Percentiles rank a stretch among this genome's conserved stretches.
phyloP scores from a whole-genome alignment of 2,888 invertebrate species.

The Nebria brevicollis region DNA sequence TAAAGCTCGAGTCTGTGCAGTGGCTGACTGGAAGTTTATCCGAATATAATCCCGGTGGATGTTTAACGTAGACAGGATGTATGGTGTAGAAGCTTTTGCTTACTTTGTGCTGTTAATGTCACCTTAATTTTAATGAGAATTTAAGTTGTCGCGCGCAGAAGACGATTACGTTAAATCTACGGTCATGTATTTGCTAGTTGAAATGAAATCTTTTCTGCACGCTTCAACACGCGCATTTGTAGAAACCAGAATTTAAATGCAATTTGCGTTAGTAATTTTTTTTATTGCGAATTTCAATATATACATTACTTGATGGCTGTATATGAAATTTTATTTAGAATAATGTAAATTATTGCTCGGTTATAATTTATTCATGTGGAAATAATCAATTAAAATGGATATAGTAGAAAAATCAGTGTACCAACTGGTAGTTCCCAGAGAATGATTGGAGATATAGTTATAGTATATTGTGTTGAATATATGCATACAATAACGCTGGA shows the following conservation, averaged over 20 bases:
- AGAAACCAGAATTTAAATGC: no score
- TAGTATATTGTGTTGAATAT: background rate
- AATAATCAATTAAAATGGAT: background rate
- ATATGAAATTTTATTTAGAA: background rate
- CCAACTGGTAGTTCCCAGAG: background rate
- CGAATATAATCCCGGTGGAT: no score
- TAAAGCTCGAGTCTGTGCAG: no score
- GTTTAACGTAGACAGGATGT: no score
- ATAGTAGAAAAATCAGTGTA: background rate
- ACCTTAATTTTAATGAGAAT: conserved; percentile 14
- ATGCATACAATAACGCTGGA: background rate
- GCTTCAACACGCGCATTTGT: no score
- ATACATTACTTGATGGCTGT: background rate
- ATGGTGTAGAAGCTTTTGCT: no score
- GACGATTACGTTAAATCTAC: background rate
- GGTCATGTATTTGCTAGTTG: conserved; percentile 2
- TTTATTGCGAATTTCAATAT: no score
- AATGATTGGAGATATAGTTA: background rate
- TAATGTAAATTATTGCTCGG: background rate
- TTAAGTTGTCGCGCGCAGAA: conserved; percentile 11
- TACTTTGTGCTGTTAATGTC: background rate
- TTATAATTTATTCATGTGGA: background rate
- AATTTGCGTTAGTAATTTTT: no score
- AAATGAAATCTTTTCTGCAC: no score
- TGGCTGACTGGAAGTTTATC: no score